Percentiles rank a stretch among this genome's conserved stretches.
These are phyloP conservation scores for Nesogale talazaci DNA, from an alignment of 2,113 vertebrate species.

Conservation along the genomic window DNA sequence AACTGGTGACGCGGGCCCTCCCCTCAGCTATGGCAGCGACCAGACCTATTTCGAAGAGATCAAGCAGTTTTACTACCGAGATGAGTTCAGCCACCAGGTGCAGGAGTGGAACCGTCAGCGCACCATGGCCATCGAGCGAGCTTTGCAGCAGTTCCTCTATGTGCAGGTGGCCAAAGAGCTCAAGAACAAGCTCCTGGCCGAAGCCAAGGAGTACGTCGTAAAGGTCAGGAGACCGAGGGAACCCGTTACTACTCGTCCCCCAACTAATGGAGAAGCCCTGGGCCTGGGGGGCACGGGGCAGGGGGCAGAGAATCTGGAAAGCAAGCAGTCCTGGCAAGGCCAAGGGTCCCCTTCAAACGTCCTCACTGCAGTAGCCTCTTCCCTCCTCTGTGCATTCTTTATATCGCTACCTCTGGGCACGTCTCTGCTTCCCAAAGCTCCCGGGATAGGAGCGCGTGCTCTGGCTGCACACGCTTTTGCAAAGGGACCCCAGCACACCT, in stretches of 20 bases:
- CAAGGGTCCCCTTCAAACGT: background rate
- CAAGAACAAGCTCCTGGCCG: constrained; percentile 96
- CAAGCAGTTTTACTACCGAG: constrained; percentile 99
- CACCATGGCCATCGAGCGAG: constrained; percentile 94
- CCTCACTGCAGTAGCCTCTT: background rate
- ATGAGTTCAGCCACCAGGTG: constrained; percentile 99
- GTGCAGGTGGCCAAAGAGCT: constrained; percentile 98
- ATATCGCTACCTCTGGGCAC: background rate
- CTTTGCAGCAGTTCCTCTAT: constrained; percentile 97
- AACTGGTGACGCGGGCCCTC: background rate
- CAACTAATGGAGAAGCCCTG: background rate
- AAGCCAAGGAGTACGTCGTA: constrained; percentile 97
- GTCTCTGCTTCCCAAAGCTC: background rate
- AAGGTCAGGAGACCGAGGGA: constrained; percentile 87
- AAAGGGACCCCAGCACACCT: background rate
- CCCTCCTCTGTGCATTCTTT: background rate
- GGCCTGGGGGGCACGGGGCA: background rate
- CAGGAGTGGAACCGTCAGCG: constrained; percentile 99
- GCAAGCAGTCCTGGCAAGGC: too few relatives aligned
- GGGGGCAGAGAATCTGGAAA: background rate
- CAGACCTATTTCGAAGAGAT: constrained; percentile 99
- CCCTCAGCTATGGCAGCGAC: constrained; percentile 92
- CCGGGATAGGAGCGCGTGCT: background rate
- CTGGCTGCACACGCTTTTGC: background rate
- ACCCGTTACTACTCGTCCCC: background rate